Evolutionary conservation across 2,888 invertebrate genomes (phyloP).

Genomic region (Lithosia quadra): DNA sequence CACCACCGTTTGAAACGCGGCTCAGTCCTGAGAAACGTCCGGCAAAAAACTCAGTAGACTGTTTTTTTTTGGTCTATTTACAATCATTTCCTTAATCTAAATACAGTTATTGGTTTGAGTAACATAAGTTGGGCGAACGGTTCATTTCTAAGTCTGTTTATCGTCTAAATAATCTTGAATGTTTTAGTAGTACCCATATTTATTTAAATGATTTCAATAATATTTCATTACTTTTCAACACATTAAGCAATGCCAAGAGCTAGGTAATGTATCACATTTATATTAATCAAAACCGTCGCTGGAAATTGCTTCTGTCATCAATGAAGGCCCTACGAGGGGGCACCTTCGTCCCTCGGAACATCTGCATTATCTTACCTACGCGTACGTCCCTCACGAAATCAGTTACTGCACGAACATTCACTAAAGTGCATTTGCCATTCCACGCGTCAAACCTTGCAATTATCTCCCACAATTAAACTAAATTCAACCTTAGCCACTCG

Average conservation of each 20-base stretch:
- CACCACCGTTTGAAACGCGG: no score
- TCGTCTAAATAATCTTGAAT: no score
- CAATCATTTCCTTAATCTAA: no score
- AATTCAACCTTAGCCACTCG: slow-evolving; percentile 45
- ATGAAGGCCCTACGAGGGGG: slow-evolving; percentile 62
- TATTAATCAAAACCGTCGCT: slow-evolving; percentile 80
- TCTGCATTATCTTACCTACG: slow-evolving; percentile 84
- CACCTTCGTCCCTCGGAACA: slow-evolving; percentile 69
- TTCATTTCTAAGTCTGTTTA: no score
- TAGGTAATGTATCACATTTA: slow-evolving; percentile 68
- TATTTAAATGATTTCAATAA: slow-evolving; percentile 13
- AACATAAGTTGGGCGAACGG: no score
- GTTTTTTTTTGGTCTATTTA: no score
- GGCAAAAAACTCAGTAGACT: no score
- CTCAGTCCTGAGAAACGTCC: no score
- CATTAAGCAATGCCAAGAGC: slow-evolving; percentile 35
- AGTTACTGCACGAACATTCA: slow-evolving; percentile 79
- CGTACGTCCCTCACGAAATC: slow-evolving; percentile 73
- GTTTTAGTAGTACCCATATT: no score
- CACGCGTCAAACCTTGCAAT: slow-evolving; percentile 77
- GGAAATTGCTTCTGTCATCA: slow-evolving; percentile 81
- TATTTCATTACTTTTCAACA: slow-evolving; percentile 20
- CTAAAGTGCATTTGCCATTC: slow-evolving; percentile 83
- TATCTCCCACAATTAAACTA: slow-evolving; percentile 53
- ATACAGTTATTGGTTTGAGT: no score